Base-by-base conservation (phyloP, 2,113 vertebrate species). In the Etia nguti region DNA sequence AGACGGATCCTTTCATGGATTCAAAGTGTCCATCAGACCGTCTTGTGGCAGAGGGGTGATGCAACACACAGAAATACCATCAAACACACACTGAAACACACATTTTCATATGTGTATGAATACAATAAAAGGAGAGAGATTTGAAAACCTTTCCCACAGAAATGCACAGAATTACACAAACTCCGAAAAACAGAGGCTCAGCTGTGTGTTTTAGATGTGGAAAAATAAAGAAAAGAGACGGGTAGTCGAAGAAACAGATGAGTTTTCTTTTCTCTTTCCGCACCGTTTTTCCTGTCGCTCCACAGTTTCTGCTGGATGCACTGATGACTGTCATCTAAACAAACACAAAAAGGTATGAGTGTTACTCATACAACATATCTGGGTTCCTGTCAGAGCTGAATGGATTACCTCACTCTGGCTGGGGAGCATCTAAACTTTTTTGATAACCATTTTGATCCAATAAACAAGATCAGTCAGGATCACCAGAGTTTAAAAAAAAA, bases 21-120 rank as follows among this genome's bases (percentile, higher is more conserved):
- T 85, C 81, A 81, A 75, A 50, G 68, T 89, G 88, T 91, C 90
- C 89, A 48, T 88, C 90, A 92, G 84, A 70, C 79, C 59, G 56
- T 90, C 77, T 84, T 86, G 89, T 86, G 83, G 75, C 29, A 8
- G 73, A 81, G 83, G 5, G 16, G 5, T 95, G 94, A 95, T 85
- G 93, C 92, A 95, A 95, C 81, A 6, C 12, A 75, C 65, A 62
- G 94, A 87, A 95, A 95, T n/a, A 31, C 18, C 54, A 29, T 84
- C 85, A 82, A 79, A 89, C 85, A 86, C 84, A 83, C 80, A n/a
- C 59, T 10, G 16, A 62, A 79, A 75, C 77, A 80, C 82, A 20
- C 38, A 50, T 50, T 82, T 56, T 80, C 62, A 62, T 31, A 68
- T 54, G 56, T 80, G 86, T 46, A 31, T 79, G 50, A 88, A 83